Conservation (phyloP, 1,140 invertebrate genomes). For the Acromyrmex echinatior region DNA sequence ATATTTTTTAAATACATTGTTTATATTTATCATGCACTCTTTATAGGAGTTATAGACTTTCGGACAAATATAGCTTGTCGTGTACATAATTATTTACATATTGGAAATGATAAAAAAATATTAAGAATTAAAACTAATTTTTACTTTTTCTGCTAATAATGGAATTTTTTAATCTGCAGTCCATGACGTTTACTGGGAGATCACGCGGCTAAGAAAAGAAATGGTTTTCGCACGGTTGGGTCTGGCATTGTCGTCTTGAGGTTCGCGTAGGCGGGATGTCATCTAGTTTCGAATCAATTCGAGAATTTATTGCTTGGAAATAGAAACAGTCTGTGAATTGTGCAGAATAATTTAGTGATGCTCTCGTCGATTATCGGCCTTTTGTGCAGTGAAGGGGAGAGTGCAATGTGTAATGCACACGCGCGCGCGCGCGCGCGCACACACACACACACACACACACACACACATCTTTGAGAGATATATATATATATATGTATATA, state of each 20-base stretch:
- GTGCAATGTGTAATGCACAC: background rate
- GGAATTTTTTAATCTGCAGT: slow-evolving; percentile 85
- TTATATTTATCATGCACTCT: background rate
- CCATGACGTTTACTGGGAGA: slow-evolving; percentile 93
- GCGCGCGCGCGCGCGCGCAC: no score
- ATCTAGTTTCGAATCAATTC: slow-evolving; percentile 55
- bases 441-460: background rate
- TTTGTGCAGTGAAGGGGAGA: background rate
- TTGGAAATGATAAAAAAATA: slow-evolving; percentile 9
- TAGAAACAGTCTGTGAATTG: slow-evolving; percentile 15
- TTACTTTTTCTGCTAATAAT: background rate
- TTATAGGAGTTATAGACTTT: background rate
- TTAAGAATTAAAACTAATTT: background rate
- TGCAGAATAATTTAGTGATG: slow-evolving; percentile 29
- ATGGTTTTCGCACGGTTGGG: slow-evolving; percentile 92
- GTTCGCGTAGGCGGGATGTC: slow-evolving; percentile 37
- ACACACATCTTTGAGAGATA: no score
- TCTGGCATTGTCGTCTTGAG: slow-evolving; percentile 84
- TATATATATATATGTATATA: background rate
- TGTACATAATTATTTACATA: background rate
- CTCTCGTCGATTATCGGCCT: slow-evolving; percentile 25
- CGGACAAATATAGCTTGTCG: background rate
- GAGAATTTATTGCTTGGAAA: background rate
- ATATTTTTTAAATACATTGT: background rate
- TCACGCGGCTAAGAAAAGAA: slow-evolving; percentile 90